Conservation (phyloP, 2,888 invertebrate genomes). For the Tanypteryx hageni region DNA sequence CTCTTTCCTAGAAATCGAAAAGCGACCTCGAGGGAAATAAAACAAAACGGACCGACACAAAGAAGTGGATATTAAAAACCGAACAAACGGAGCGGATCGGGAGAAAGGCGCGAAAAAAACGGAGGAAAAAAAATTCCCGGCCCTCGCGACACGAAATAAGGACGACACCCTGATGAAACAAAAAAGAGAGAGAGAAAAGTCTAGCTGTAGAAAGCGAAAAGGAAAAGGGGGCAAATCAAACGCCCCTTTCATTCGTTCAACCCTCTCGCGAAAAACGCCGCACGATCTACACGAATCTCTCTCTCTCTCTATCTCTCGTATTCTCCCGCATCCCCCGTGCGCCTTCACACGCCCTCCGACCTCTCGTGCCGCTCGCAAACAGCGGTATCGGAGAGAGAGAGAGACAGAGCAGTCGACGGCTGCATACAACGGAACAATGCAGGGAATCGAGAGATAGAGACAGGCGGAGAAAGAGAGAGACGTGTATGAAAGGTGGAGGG, state of each 20-base stretch:
- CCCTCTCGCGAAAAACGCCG: not conserved
- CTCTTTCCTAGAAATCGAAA: not conserved
- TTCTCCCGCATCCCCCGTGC: not conserved
- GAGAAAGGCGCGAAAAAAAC: not conserved
- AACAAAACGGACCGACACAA: not conserved
- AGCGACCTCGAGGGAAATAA: not conserved
- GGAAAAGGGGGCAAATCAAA: not conserved
- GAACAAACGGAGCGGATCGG: not conserved
- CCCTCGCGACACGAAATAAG: not conserved
- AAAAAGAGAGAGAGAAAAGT: not conserved
- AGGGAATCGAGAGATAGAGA: not conserved
- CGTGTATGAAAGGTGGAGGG: not conserved
- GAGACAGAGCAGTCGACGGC: not conserved
- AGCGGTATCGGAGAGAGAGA: not conserved
- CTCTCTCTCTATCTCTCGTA: not conserved
- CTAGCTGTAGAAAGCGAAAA: not conserved
- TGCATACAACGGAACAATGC: conserved; percentile 25
- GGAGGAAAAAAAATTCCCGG: not conserved
- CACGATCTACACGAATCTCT: not conserved
- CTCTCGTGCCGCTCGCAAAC: conserved; percentile 9
- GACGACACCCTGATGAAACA: not conserved
- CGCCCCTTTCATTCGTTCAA: too few species aligned
- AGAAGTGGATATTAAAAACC: not conserved
- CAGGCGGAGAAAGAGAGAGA: not conserved
- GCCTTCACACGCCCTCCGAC: not conserved